phyloP scores from a whole-genome alignment of 2,797 vertebrate genomes.

The Xenopus petersii region DNA sequence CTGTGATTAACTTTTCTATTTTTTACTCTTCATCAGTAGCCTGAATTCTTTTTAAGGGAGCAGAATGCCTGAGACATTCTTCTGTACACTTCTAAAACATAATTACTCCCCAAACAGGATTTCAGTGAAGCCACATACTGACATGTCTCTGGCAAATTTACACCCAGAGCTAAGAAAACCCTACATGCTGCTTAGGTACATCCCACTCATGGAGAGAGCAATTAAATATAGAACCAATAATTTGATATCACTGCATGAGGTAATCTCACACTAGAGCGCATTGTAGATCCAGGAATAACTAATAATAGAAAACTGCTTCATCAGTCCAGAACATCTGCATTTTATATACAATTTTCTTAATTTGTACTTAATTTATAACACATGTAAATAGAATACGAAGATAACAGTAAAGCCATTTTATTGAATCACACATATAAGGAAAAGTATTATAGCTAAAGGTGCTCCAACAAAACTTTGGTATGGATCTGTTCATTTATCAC shows the following conservation, averaged over 20 bases:
- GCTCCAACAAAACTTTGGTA: no score
- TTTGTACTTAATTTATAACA: no score
- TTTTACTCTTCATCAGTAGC: no score
- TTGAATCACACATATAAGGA: no score
- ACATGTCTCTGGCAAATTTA: neutral
- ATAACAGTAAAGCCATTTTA: no score
- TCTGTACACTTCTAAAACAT: neutral
- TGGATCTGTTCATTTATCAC: no score
- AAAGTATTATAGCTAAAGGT: no score
- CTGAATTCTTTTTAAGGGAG: no score
- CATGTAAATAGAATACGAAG: no score
- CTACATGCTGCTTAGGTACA: neutral
- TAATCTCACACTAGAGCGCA: neutral
- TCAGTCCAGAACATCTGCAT: neutral
- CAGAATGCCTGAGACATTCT: neutral
- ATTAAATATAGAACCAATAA: conserved; percentile 4
- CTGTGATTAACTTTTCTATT: neutral
- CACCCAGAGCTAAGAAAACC: neutral
- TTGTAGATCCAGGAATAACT: neutral
- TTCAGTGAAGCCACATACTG: neutral
- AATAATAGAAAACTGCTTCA: conserved; percentile 3
- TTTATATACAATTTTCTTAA: neutral
- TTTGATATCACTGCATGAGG: neutral
- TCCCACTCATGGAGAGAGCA: neutral
- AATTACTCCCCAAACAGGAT: neutral